Evolutionary conservation across 2,113 vertebrate genomes (phyloP), one percentile per base, ranked within the genome.

Genomic region (Eudyptes chrysolophus): DNA sequence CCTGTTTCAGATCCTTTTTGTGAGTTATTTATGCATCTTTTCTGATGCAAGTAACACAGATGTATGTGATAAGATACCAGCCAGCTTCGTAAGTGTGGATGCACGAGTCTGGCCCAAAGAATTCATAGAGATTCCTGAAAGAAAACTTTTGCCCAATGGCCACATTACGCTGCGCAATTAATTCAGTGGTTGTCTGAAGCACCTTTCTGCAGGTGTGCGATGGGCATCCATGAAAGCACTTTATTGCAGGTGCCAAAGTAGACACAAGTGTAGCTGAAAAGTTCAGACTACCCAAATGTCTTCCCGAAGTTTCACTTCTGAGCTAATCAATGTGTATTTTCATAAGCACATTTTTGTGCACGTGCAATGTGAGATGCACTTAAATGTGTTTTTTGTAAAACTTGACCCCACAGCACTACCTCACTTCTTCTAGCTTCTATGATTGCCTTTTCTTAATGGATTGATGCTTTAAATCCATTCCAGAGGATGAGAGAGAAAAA

Each of bases 371-470:
- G 49, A 69, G 49, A 78, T 78, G 57, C 42, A 57, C 49, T 93
- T 87, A 82, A 68, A 42, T 71, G 11, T 61, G 0, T 6, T 0
- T 9, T 78, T 87, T 13, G 51, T 11, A 44, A 51, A 90, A 54
- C 60, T 76, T 72, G 49, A 92, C 46, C 87, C 71, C 49, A 76
- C 57, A 87, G 85, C 32, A 66, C 93, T 97, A 92, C 93, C 91
- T 96, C 93, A 46, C 38, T 72, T 87, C 29, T 92, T 87, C 40
- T 62, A 85, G 38, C 52, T 92, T 89, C 70, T 89, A 3, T 72
- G 29, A 83, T 93, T 94, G 72, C 78, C 79, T 95, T 95, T 93
- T 88, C 54, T 15, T 87, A 69, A 66, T 40, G 58, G 69, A 80
- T 54, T 58, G 42, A 61, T 55, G 40, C 55, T 90, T 89, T 87